These are phyloP conservation scores for Liolophura sinensis DNA, from an alignment of 1,140 invertebrate genomes.

Conservation along the genomic window DNA sequence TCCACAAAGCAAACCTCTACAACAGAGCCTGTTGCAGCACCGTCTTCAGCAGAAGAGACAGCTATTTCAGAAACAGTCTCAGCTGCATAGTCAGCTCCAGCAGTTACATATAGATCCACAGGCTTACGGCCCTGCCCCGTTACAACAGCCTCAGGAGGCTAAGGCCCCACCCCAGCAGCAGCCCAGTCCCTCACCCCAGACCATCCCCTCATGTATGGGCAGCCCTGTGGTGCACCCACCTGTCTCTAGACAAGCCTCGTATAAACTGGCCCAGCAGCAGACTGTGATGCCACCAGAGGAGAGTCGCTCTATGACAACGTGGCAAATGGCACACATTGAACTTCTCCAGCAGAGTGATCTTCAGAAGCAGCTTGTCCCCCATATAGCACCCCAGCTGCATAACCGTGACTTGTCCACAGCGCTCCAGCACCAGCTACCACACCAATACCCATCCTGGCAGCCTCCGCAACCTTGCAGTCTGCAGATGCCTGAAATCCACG, in stretches of 20 bases:
- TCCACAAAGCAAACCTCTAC: conserved; percentile 61
- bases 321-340: too few relatives aligned
- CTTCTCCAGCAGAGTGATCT: too few relatives aligned
- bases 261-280: conserved; percentile 74
- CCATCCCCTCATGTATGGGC: not conserved
- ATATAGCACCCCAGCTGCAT: too few relatives aligned
- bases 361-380: too few relatives aligned
- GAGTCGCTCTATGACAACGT: too few relatives aligned
- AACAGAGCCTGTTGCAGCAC: conserved; percentile 77
- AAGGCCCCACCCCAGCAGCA: not conserved
- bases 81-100: conserved; percentile 7
- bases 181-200: not conserved
- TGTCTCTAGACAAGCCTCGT: conserved; percentile 77
- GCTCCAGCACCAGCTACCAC: too few relatives aligned
- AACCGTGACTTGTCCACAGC: too few relatives aligned
- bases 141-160: not conserved
- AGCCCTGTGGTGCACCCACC: conserved; percentile 65
- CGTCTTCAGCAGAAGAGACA: conserved; percentile 79
- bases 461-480: too few relatives aligned
- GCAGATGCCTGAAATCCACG: too few relatives aligned
- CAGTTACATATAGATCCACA: conserved; percentile 44
- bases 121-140: conserved; percentile 6
- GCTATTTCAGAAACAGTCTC: conserved; percentile 74
- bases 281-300: conserved; percentile 62
- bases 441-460: too few relatives aligned